phyloP scores from a whole-genome alignment of 2,113 vertebrate genomes.

The Platichthys flesus region DNA sequence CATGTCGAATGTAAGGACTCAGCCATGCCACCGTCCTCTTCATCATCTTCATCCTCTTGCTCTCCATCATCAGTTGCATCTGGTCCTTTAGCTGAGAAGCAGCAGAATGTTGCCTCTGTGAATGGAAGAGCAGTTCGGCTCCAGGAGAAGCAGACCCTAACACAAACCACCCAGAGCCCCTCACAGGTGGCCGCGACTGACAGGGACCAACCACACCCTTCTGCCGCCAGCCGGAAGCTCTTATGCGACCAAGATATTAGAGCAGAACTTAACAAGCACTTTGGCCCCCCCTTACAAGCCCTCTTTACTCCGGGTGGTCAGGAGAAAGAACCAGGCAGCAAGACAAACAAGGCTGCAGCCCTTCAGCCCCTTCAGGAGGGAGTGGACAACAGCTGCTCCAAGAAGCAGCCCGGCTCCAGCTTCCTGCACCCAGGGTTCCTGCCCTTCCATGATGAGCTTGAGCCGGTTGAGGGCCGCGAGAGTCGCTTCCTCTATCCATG shows the following conservation, averaged over 20 bases:
- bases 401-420: constrained; percentile 88
- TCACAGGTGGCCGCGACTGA: constrained; percentile 71
- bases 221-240: constrained; percentile 87
- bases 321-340: constrained; percentile 65
- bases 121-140: constrained; percentile 81
- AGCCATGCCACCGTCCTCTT: constrained; percentile 81
- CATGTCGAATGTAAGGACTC: constrained; percentile 91
- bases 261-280: constrained; percentile 99
- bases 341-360: constrained; percentile 48
- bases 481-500: constrained; percentile 90
- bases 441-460: constrained; percentile 86
- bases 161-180: constrained; percentile 54
- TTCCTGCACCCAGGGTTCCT: constrained; percentile 93
- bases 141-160: constrained; percentile 72
- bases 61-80: constrained; percentile 77
- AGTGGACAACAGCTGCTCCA: constrained; percentile 82
- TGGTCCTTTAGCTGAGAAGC: constrained; percentile 84
- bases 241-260: constrained; percentile 96
- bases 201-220: constrained; percentile 70
- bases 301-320: constrained; percentile 76
- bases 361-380: constrained; percentile 77
- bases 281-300: constrained; percentile 92
- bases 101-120: constrained; percentile 80
- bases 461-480: constrained; percentile 91
- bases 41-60: constrained; percentile 72